Evolutionary conservation across 2,888 invertebrate species (phyloP), one percentile per base, ranked within the genome.

Genomic region (Chironomus riparius): DNA sequence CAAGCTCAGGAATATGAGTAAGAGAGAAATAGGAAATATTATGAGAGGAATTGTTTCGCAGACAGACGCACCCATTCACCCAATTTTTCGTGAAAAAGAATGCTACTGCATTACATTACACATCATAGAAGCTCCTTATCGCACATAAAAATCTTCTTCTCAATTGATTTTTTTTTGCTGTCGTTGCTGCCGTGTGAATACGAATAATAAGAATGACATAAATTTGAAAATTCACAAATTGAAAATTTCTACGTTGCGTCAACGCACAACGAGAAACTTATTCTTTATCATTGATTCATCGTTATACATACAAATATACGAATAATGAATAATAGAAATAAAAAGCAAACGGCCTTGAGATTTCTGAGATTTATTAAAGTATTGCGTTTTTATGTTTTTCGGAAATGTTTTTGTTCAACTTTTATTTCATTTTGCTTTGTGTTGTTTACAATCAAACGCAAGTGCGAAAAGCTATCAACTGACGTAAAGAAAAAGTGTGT

Each of bases 41-140:
- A 2, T 38, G 62, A 61, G 61, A 72, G 61, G 12, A 65, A 65
- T 24, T 15, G 7, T 56, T 65, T 65, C 65, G 21, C 47, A 72
- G 61, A 72, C 72, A 62, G 72, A 62, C 72, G 72, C 72, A 72
- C 72, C 72, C 72, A 72, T 62, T 71, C 71, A 50, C 56, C 24
- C 65, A 65, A 65, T 56, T 56, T 56, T 15, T 56, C 7, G 38
- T 38, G 38, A 38, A 38, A 38, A 38, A n/a, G 15, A 56, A 56
- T 56, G 56, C 56, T 18, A 18, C 56, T 56, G 56, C 56, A 56
- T 56, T 56, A 56, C 56, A 56, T 38, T 38, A 38, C 38, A 38
- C 38, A 38, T 38, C 38, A 38, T 38, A 38, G 38, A 38, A 10
- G 38, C 38, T 38, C 38, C 38, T 38, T 38, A 38, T 38, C 38